These are phyloP conservation scores for Anthoscopus minutus DNA, from an alignment of 2,113 vertebrate genomes.

Conservation along the genomic window DNA sequence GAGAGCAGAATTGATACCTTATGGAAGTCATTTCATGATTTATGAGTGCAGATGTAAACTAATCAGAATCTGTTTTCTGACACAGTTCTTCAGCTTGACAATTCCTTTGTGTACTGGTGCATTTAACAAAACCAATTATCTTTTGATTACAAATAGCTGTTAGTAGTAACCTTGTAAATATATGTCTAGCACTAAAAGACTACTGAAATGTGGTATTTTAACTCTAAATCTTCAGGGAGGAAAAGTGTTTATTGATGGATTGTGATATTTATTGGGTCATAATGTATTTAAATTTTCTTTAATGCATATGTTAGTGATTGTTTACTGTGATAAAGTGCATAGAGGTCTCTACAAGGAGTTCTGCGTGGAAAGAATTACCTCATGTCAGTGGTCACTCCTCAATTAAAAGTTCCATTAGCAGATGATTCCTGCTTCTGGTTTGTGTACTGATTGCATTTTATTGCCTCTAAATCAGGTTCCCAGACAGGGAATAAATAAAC, in stretches of 20 bases:
- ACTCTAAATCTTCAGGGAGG: slow-evolving; percentile 63
- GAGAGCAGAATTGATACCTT: background rate
- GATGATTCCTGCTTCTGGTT: slow-evolving; percentile 88
- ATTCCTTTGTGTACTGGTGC: slow-evolving; percentile 34
- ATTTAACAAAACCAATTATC: slow-evolving; percentile 48
- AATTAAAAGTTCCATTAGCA: slow-evolving; percentile 94
- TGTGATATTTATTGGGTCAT: slow-evolving; percentile 87
- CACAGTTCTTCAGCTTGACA: background rate
- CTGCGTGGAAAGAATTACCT: slow-evolving; percentile 83
- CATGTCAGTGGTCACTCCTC: slow-evolving; percentile 85
- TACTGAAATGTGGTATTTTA: slow-evolving; percentile 53
- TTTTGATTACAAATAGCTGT: slow-evolving; percentile 60
- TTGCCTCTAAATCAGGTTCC: slow-evolving; percentile 88
- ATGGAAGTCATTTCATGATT: background rate
- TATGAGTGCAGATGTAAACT: background rate
- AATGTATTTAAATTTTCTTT: slow-evolving; percentile 94
- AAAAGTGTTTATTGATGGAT: slow-evolving; percentile 73
- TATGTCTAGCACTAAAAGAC: slow-evolving; percentile 41
- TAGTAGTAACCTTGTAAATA: slow-evolving; percentile 52
- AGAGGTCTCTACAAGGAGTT: slow-evolving; percentile 69
- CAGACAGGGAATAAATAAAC: slow-evolving; percentile 92
- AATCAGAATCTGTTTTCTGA: background rate
- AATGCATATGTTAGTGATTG: slow-evolving; percentile 88
- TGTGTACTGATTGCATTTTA: slow-evolving; percentile 86
- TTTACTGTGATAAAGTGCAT: slow-evolving; percentile 81